Percentiles rank a stretch among this genome's conserved stretches.
Evolutionary conservation across 2,888 invertebrate genomes (phyloP).

Genomic region (Podabrus alpinus): DNA sequence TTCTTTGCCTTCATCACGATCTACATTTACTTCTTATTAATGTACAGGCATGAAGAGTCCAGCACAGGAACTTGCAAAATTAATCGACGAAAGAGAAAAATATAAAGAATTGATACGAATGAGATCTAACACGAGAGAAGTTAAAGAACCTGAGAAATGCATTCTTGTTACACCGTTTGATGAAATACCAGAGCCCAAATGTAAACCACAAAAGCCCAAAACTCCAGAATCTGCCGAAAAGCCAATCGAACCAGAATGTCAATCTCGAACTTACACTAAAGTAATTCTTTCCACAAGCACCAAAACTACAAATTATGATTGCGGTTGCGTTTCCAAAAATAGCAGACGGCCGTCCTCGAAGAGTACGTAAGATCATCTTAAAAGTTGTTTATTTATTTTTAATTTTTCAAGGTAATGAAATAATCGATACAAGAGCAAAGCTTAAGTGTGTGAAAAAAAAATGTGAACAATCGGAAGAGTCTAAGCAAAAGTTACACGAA

Average conservation of each 20-base stretch:
- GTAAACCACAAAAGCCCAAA: too few relatives aligned
- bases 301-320: too few relatives aligned
- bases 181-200: background rate
- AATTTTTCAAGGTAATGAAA: background rate
- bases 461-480: background rate
- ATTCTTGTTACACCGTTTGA: background rate
- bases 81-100: background rate
- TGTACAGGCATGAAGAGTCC: background rate
- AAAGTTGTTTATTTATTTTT: background rate
- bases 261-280: too few relatives aligned
- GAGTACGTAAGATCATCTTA: background rate
- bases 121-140: background rate
- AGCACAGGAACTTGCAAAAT: background rate
- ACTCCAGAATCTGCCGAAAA: too few relatives aligned
- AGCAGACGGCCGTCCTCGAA: background rate
- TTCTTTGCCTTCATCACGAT: too few relatives aligned
- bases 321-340: background rate
- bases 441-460: background rate
- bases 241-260: too few relatives aligned
- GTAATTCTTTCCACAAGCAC: too few relatives aligned
- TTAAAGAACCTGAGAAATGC: background rate
- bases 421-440: background rate
- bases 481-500: background rate
- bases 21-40: background rate
- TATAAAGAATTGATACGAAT: background rate